Evolutionary conservation across 2,888 invertebrate species (phyloP).

Genomic region (Ceramica pisi): DNA sequence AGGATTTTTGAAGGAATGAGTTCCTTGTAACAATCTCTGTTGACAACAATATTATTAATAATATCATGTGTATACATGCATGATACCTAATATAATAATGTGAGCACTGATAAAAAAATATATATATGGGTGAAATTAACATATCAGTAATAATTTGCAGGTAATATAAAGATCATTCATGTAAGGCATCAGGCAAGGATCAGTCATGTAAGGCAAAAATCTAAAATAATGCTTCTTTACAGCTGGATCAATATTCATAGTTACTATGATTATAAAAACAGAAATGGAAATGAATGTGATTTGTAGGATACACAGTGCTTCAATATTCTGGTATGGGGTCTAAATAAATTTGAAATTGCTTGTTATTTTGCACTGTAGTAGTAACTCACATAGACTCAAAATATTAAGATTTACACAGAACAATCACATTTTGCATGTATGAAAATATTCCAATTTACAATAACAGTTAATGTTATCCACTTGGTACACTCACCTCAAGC

Average conservation of each 20-base stretch:
- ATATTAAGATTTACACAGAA: background rate
- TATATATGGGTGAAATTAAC: constrained; percentile 14
- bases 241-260: background rate
- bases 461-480: background rate
- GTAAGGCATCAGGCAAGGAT: constrained; percentile 9
- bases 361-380: background rate
- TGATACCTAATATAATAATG: constrained; percentile 5
- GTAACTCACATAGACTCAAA: background rate
- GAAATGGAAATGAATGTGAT: background rate
- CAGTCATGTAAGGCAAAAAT: constrained; percentile 5
- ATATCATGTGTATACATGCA: background rate
- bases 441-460: constrained; percentile 8
- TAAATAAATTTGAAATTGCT: background rate
- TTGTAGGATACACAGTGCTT: background rate
- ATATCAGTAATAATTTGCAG: background rate
- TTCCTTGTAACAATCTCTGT: background rate
- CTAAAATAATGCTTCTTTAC: background rate
- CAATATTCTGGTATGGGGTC: background rate
- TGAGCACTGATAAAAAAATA: constrained; percentile 12
- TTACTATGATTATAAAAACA: background rate
- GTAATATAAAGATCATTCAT: background rate
- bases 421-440: background rate
- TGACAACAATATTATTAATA: constrained; percentile 1
- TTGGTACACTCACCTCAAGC: constrained; percentile 90
- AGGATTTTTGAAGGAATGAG: background rate